These are phyloP conservation scores for Brienomyrus brachyistius DNA, from an alignment of 2,113 vertebrate species.

Conservation along the genomic window DNA sequence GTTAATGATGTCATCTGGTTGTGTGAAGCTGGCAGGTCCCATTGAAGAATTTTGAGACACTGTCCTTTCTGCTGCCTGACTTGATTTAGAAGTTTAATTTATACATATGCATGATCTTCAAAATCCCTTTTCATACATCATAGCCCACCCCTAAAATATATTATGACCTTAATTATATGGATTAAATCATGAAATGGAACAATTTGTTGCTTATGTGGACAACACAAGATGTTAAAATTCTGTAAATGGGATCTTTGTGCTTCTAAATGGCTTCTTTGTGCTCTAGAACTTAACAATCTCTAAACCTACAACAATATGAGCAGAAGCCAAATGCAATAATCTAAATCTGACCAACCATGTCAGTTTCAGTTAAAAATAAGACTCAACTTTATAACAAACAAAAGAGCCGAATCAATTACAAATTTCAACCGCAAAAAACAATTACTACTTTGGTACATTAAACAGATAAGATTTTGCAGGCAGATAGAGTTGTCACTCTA, in stretches of 20 bases:
- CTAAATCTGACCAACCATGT: neutral
- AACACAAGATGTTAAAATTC: neutral
- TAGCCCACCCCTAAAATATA: neutral
- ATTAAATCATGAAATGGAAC: neutral
- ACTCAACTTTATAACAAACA: neutral
- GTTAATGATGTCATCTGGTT: neutral
- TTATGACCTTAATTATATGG: neutral
- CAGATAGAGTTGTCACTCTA: neutral
- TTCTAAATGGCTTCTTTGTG: neutral
- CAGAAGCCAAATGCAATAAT: neutral
- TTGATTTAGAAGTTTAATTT: neutral
- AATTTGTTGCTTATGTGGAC: neutral
- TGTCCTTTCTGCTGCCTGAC: neutral
- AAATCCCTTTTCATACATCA: neutral
- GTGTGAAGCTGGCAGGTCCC: neutral
- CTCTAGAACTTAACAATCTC: neutral
- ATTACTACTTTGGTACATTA: neutral
- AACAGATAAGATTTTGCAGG: neutral
- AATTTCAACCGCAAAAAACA: neutral
- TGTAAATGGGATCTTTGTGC: neutral
- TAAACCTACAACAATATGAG: neutral
- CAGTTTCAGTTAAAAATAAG: neutral
- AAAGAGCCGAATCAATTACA: neutral
- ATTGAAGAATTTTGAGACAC: neutral
- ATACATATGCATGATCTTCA: neutral